A percentile compares a stretch with the other conserved stretches of the same genome.
These are phyloP conservation scores for Phallusia fumigata DNA, from an alignment of 23 tunicate genomes.

Conservation along the genomic window DNA sequence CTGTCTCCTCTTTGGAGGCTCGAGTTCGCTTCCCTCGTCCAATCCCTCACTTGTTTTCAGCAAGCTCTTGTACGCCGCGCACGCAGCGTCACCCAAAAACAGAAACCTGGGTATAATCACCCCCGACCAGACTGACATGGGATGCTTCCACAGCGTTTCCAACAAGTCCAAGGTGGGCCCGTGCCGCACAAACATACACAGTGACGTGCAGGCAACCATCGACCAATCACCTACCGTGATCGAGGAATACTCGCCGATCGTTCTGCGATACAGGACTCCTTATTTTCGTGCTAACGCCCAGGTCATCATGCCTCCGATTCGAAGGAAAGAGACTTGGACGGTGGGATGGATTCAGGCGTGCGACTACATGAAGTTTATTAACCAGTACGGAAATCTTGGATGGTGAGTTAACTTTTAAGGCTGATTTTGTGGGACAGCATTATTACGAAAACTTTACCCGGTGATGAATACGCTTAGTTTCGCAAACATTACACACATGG, in stretches of 20 bases:
- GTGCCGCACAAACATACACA: constrained; percentile 57
- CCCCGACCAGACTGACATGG: constrained; percentile 66
- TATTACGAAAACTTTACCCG: no score
- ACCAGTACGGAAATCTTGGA: constrained; percentile 95
- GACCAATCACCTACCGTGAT: constrained; percentile 87
- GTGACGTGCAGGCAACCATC: constrained; percentile 81
- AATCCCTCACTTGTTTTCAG: constrained; percentile 18
- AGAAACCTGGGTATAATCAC: constrained; percentile 40
- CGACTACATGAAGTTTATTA: constrained; percentile 93
- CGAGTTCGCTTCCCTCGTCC: not conserved
- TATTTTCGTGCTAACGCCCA: constrained; percentile 95
- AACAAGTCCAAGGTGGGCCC: constrained; percentile 87
- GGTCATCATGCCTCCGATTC: constrained; percentile 96
- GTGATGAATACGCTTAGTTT: no score
- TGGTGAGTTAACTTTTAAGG: constrained; percentile 50
- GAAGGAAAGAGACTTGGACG: constrained; percentile 97
- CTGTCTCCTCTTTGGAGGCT: constrained; percentile 24
- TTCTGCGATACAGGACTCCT: constrained; percentile 90
- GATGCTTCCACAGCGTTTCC: constrained; percentile 86
- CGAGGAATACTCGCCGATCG: constrained; percentile 89
- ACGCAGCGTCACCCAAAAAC: constrained; percentile 36
- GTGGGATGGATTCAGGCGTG: constrained; percentile 99
- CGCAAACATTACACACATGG: no score
- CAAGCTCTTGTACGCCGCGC: constrained; percentile 39
- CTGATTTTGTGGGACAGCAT: no score